phyloP scores from a whole-genome alignment of 2,888 invertebrate species.

The Bombylius discolor region DNA sequence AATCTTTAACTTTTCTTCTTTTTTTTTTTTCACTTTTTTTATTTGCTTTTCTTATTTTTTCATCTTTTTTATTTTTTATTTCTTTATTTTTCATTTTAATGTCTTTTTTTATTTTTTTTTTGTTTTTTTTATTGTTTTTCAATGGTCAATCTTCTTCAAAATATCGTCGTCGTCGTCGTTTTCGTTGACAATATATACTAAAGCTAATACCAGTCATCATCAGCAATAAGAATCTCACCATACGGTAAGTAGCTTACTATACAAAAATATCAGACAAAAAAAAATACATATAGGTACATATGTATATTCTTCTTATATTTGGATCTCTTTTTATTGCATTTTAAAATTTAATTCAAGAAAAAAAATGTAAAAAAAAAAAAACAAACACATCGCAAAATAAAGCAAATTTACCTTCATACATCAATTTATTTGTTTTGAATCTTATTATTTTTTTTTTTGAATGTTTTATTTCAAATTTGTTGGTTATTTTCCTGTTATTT shows the following conservation, averaged over 20 bases:
- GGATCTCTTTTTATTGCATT: too few species aligned
- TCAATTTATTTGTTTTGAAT: slow-evolving; percentile 8
- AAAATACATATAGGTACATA: too few species aligned
- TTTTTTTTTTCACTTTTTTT: background rate
- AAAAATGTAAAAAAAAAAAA: too few species aligned
- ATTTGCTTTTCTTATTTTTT: background rate
- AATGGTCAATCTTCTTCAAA: background rate
- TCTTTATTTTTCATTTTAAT: slow-evolving; percentile 1
- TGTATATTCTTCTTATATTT: too few species aligned
- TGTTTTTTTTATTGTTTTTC: background rate
- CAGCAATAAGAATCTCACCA: too few species aligned
- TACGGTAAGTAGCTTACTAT: too few species aligned
- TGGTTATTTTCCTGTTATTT: background rate
- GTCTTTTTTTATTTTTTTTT: background rate
- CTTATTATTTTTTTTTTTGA: background rate
- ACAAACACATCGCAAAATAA: too few species aligned
- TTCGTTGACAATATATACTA: too few species aligned
- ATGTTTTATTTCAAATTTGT: slow-evolving; percentile 1
- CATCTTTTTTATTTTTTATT: background rate
- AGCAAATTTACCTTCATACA: slow-evolving; percentile 1
- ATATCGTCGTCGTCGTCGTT: background rate
- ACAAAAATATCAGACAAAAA: too few species aligned
- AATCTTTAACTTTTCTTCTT: background rate
- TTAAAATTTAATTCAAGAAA: too few species aligned
- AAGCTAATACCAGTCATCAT: too few species aligned